These are phyloP conservation scores for Haemorhous mexicanus DNA, from an alignment of 2,113 vertebrate genomes.

Conservation along the genomic window DNA sequence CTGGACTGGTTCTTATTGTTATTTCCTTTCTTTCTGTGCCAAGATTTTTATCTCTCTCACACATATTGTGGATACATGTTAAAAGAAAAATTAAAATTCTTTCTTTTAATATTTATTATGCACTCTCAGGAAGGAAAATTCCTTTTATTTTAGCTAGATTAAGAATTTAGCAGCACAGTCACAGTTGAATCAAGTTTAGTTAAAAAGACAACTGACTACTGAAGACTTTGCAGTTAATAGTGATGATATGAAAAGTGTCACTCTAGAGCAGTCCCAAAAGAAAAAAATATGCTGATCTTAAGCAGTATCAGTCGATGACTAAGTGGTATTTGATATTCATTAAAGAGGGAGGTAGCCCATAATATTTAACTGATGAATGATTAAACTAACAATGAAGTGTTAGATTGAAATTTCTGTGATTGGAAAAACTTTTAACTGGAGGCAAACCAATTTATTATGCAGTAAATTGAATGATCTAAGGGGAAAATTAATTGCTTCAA, in stretches of 20 bases:
- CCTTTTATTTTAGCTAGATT: not conserved
- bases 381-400: slow-evolving; percentile 36
- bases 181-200: not conserved
- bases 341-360: slow-evolving; percentile 13
- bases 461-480: not conserved
- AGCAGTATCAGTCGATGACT: not conserved
- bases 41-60: not conserved
- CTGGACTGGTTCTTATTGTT: not conserved
- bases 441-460: not conserved
- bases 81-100: not conserved
- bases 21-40: not conserved
- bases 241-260: not conserved
- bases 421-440: slow-evolving; percentile 9
- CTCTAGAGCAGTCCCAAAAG: not conserved
- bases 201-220: slow-evolving; percentile 12
- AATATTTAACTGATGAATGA: slow-evolving; percentile 38
- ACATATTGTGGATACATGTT: not conserved
- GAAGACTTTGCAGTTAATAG: not conserved
- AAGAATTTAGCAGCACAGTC: not conserved
- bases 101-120: not conserved
- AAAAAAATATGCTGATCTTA: not conserved
- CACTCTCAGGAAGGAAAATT: not conserved
- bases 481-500: not conserved
- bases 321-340: slow-evolving; percentile 28
- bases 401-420: slow-evolving; percentile 19